Evolutionary conservation across 2,888 invertebrate species (phyloP).

Genomic region (Urechis unicinctus): DNA sequence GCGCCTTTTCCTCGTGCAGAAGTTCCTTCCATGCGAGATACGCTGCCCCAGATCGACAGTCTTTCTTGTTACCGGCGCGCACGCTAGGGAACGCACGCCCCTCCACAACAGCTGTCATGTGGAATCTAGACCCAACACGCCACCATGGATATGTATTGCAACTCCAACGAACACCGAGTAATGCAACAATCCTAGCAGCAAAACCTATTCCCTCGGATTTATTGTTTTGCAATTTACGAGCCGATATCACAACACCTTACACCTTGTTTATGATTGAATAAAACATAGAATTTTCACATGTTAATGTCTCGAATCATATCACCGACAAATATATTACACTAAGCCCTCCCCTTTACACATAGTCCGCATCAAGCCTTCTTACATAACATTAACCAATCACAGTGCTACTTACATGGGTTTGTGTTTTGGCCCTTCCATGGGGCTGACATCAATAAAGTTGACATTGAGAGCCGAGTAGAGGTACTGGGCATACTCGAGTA

Average conservation of each 20-base stretch:
- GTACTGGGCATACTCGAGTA: constrained; percentile 10
- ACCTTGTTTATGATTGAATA: neutral
- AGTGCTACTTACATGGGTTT: constrained; percentile 5
- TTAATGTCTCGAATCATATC: neutral
- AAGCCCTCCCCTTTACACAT: no score
- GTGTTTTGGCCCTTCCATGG: constrained; percentile 7
- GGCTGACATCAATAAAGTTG: constrained; percentile 9
- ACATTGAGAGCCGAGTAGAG: constrained; percentile 2
- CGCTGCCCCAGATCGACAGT: constrained; percentile 8
- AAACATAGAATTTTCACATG: neutral
- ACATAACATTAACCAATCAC: neutral
- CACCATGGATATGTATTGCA: no score
- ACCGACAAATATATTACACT: no score
- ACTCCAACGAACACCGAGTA: no score
- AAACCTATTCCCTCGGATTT: no score
- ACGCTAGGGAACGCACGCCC: constrained; percentile 8
- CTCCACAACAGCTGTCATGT: constrained; percentile 7
- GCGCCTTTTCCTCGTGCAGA: constrained; percentile 3
- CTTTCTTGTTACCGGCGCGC: constrained; percentile 5
- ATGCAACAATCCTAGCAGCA: no score
- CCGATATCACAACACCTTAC: no score
- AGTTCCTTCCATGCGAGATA: constrained; percentile 10
- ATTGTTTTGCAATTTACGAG: no score
- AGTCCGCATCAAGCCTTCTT: no score
- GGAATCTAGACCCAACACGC: constrained; percentile 6